These are phyloP conservation scores for Metridium senile DNA, from an alignment of 92 coral and sea anemone genomes.

Conservation along the genomic window DNA sequence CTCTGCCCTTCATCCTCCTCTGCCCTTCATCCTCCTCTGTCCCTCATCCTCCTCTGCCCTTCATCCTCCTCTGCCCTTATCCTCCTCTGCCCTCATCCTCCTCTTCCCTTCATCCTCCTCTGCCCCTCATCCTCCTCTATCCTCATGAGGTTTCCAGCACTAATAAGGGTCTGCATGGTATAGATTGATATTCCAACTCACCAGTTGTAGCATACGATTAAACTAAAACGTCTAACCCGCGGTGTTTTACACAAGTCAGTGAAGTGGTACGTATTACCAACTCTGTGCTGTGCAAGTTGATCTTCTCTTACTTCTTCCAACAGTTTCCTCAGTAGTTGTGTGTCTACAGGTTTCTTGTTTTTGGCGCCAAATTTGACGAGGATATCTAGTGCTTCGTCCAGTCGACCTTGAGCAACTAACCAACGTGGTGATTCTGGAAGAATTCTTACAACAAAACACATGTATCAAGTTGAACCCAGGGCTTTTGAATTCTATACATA, in stretches of 20 bases:
- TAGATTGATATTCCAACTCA: not conserved
- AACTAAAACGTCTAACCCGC: not conserved
- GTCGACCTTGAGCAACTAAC: constrained; percentile 64
- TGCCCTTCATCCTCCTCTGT: too few relatives aligned
- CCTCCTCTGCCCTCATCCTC: too few relatives aligned
- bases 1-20: too few relatives aligned
- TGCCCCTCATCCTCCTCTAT: not conserved
- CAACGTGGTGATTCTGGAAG: constrained; percentile 78
- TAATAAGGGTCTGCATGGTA: not conserved
- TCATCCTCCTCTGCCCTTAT: too few relatives aligned
- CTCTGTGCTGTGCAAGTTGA: constrained; percentile 7
- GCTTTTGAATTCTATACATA: too few relatives aligned
- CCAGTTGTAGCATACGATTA: not conserved
- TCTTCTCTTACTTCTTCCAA: constrained; percentile 54
- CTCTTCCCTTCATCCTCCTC: not conserved
- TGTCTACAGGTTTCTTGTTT: constrained; percentile 46
- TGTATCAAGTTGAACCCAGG: not conserved
- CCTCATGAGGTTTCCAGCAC: too few relatives aligned
- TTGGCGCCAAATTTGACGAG: constrained; percentile 49
- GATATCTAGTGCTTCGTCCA: constrained; percentile 64
- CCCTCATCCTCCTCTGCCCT: too few relatives aligned
- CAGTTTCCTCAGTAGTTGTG: constrained; percentile 31
- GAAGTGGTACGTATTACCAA: not conserved
- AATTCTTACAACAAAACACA: constrained; percentile 30
- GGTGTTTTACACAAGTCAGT: not conserved